Evolutionary conservation across 2,113 vertebrate genomes (phyloP).

Genomic region (Stegostoma tigrinum): DNA sequence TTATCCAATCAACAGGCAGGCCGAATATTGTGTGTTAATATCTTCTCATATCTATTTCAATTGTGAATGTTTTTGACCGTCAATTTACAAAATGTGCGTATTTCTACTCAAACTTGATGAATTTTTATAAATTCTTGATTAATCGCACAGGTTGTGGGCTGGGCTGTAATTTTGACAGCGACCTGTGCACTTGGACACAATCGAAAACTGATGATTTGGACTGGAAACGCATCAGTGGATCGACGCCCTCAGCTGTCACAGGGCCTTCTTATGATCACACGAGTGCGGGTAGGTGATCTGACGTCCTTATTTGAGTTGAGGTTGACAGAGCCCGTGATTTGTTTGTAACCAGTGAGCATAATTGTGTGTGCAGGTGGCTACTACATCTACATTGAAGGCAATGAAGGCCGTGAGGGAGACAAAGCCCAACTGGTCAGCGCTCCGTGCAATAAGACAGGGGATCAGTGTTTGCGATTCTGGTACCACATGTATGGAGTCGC

Average conservation of each 20-base stretch:
- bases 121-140: neutral
- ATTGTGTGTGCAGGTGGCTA: slow-evolving; percentile 55
- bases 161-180: slow-evolving; percentile 52
- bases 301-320: neutral
- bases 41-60: neutral
- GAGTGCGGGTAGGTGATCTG: neutral
- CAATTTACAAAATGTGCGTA: no score
- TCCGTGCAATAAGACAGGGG: slow-evolving; percentile 47
- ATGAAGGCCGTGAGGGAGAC: slow-evolving; percentile 46
- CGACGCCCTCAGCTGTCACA: slow-evolving; percentile 56
- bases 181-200: slow-evolving; percentile 61
- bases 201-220: slow-evolving; percentile 58
- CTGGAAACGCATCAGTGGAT: slow-evolving; percentile 63
- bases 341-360: neutral
- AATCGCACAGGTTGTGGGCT: slow-evolving; percentile 35
- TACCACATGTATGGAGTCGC: slow-evolving; percentile 68
- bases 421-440: slow-evolving; percentile 57
- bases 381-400: slow-evolving; percentile 65
- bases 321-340: neutral
- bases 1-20: neutral
- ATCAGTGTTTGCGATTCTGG: slow-evolving; percentile 68
- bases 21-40: neutral
- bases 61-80: no score
- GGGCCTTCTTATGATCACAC: slow-evolving; percentile 18
- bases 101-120: no score